A percentile compares a stretch with the other conserved stretches of the same genome.
phyloP scores from a whole-genome alignment of 2,888 invertebrate genomes.

The Periphyllus acericola region DNA sequence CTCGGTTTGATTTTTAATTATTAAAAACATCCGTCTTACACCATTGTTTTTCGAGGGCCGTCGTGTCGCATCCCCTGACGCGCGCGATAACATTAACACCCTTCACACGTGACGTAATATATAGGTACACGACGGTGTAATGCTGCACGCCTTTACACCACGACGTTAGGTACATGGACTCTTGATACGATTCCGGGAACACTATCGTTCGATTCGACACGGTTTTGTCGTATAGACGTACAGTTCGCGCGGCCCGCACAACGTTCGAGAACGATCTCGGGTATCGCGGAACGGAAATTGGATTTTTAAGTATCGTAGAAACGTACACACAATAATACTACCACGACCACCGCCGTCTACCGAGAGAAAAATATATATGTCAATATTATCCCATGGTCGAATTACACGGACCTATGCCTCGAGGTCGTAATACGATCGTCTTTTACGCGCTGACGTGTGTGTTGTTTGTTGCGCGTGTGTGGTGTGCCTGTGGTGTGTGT shows the following conservation, averaged over 20 bases:
- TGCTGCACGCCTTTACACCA: too few species aligned
- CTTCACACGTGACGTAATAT: too few species aligned
- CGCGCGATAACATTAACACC: too few species aligned
- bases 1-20: too few species aligned
- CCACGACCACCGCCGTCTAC: not conserved
- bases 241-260: not conserved
- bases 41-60: too few species aligned
- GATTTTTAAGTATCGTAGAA: conserved; percentile 26
- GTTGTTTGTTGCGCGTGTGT: not conserved
- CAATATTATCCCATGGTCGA: conserved; percentile 30
- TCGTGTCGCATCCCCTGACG: too few species aligned
- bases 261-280: conserved; percentile 3
- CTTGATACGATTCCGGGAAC: too few species aligned
- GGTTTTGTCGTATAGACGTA: not conserved
- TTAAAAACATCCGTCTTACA: too few species aligned
- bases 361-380: conserved; percentile 5
- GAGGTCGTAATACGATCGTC: conserved; percentile 13
- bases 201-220: not conserved
- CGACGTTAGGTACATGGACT: too few species aligned
- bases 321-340: not conserved
- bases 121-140: too few species aligned
- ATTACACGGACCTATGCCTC: not conserved
- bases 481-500: not conserved
- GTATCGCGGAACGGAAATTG: conserved; percentile 23
- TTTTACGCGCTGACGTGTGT: not conserved